These are phyloP conservation scores for Eilema griseolum DNA, from an alignment of 2,888 invertebrate species.

Conservation along the genomic window DNA sequence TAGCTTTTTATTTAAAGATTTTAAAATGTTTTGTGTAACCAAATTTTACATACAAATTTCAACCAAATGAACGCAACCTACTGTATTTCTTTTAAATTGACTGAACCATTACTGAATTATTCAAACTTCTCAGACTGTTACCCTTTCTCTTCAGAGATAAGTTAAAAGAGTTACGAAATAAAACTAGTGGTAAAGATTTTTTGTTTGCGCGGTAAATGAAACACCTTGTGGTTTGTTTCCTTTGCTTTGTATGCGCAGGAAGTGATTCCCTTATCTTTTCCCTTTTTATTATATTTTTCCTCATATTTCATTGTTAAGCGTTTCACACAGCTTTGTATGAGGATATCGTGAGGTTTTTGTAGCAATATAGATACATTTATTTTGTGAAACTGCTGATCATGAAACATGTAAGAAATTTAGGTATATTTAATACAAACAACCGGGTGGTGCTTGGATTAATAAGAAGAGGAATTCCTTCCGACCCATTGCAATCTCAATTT, in stretches of 20 bases:
- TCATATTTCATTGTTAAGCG: slow-evolving; percentile 25
- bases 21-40: background rate
- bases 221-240: slow-evolving; percentile 40
- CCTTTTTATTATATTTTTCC: slow-evolving; percentile 44
- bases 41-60: slow-evolving; percentile 1
- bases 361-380: background rate
- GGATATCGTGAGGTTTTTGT: background rate
- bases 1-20: background rate
- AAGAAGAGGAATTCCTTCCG: too few relatives aligned
- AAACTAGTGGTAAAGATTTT: slow-evolving; percentile 24
- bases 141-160: slow-evolving; percentile 22
- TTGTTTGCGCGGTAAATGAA: slow-evolving; percentile 42
- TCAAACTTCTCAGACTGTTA: slow-evolving; percentile 31
- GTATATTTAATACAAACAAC: too few relatives aligned
- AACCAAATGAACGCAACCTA: slow-evolving; percentile 10
- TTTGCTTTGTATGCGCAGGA: slow-evolving; percentile 36
- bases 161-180: slow-evolving; percentile 25
- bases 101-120: slow-evolving; percentile 23
- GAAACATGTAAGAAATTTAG: too few relatives aligned
- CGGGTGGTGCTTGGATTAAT: too few relatives aligned
- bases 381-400: too few relatives aligned
- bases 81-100: slow-evolving; percentile 15
- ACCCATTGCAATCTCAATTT: too few relatives aligned
- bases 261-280: slow-evolving; percentile 27
- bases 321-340: background rate